Percentiles rank a stretch among this genome's conserved stretches.
Evolutionary conservation across 1,140 invertebrate genomes (phyloP).

Genomic region (Ectropis grisescens): DNA sequence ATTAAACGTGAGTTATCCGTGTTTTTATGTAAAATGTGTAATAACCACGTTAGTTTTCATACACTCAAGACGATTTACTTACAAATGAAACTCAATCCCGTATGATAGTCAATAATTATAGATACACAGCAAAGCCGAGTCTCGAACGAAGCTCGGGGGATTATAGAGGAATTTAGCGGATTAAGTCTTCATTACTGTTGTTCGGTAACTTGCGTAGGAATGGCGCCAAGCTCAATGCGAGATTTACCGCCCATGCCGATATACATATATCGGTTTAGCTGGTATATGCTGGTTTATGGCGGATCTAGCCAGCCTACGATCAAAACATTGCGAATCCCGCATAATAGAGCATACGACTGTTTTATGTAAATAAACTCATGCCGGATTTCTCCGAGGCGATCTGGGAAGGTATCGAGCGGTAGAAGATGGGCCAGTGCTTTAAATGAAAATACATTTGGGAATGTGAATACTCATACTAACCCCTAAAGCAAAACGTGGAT

Average conservation of each 20-base stretch:
- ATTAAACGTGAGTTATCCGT: too few relatives aligned
- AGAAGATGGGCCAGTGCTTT: too few relatives aligned
- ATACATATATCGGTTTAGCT: conserved; percentile 20
- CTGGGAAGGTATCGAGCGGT: too few relatives aligned
- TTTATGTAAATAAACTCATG: conserved; percentile 25
- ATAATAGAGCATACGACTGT: conserved; percentile 24
- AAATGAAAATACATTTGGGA: too few relatives aligned
- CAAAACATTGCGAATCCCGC: conserved; percentile 22
- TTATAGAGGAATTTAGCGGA: conserved; percentile 34
- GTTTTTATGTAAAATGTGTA: too few relatives aligned
- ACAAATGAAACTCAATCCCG: too few relatives aligned
- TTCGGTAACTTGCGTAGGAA: conserved; percentile 34
- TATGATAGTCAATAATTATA: too few relatives aligned
- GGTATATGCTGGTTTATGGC: conserved; percentile 24
- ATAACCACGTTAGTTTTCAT: too few relatives aligned
- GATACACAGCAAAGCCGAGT: conserved; percentile 14
- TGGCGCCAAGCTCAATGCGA: conserved; percentile 23
- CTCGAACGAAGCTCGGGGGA: conserved; percentile 22
- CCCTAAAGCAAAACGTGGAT: too few relatives aligned
- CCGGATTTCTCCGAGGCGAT: conserved; percentile 10
- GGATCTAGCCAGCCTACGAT: conserved; percentile 12
- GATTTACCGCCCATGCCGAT: conserved; percentile 32
- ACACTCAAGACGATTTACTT: too few relatives aligned
- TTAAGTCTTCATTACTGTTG: conserved; percentile 47
- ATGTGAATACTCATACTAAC: too few relatives aligned